Evolutionary conservation across 2,888 invertebrate genomes (phyloP), one percentile per base, ranked within the genome.

Genomic region (Xylota segnis): DNA sequence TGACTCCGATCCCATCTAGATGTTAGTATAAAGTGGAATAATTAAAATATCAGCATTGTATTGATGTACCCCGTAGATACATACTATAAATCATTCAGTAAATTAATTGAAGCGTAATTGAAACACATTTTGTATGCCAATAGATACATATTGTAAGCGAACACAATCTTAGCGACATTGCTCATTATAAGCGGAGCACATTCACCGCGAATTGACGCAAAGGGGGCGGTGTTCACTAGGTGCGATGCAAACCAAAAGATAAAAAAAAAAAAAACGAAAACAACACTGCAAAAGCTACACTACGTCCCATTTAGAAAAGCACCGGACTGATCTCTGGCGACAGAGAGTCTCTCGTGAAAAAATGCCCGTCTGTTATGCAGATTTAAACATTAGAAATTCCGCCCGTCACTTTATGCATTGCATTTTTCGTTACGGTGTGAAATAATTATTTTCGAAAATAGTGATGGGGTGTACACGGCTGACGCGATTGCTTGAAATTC

Each of bases 281-380:
- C 1, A 23, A 1, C 1, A 23, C 23, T 2, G 23, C 23, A 23
- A 23, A 75, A 79, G 75, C 65, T 75, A 58, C 59, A 54, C 37
- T 52, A 78, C 75, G 84, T 50, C 81, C 81, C 81, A 76, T 86
- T 86, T 81, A 71, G 75, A 76, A 81, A 81, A 76, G 72, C 81
- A 76, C 81, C 84, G 81, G 66, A 61, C 84, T 65, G 63, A 78
- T 71, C 71, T 71, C 63, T 63, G 84, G 84, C 84, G 84, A 86
- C 84, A 86, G 45, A 66, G 71, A 75, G 84, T 86, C 84, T 86
- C 84, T 76, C 84, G 84, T 84, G 70, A 54, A 75, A 84, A 84
- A 84, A 71, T 65, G 84, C 81, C 81, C 81, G 84, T 86, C 84
- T 86, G 71, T 86, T 86, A 86, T 86, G 84, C 81, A 86, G 84